These are phyloP conservation scores for Ganaspis brasiliensis DNA, from an alignment of 2,888 invertebrate species.

Conservation along the genomic window DNA sequence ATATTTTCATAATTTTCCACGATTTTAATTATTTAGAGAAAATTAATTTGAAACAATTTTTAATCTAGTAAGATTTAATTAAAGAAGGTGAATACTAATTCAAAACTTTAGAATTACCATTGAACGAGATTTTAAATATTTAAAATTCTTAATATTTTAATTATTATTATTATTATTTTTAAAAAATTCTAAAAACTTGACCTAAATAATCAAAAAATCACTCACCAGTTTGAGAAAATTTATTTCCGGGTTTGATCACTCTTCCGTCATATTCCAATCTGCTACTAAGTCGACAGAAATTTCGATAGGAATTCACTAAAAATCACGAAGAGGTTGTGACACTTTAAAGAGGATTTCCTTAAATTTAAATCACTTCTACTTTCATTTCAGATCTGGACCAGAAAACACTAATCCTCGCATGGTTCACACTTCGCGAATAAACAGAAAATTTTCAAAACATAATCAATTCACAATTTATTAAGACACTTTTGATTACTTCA, in stretches of 20 bases:
- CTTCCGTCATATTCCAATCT: constrained; percentile 27
- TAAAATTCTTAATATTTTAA: not conserved
- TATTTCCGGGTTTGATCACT: constrained; percentile 15
- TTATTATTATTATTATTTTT: too few species aligned
- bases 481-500: not conserved
- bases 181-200: too few species aligned
- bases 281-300: not conserved
- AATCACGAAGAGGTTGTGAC: constrained; percentile 19
- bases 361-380: constrained; percentile 30
- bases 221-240: constrained; percentile 25
- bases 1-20: too few species aligned
- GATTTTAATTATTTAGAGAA: too few species aligned
- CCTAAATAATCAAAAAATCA: not conserved
- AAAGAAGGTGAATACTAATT: too few species aligned
- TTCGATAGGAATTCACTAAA: not conserved
- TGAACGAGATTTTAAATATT: too few species aligned
- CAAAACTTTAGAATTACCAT: too few species aligned
- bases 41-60: too few species aligned
- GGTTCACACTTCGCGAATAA: constrained; percentile 33
- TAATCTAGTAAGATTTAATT: too few species aligned
- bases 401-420: constrained; percentile 31
- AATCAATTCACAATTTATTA: constrained; percentile 13
- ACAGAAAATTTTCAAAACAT: constrained; percentile 28
- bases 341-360: not conserved
- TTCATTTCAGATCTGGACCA: not conserved